Evolutionary conservation across 2,888 invertebrate genomes (phyloP).

Genomic region (Chromoteleia sp.): DNA sequence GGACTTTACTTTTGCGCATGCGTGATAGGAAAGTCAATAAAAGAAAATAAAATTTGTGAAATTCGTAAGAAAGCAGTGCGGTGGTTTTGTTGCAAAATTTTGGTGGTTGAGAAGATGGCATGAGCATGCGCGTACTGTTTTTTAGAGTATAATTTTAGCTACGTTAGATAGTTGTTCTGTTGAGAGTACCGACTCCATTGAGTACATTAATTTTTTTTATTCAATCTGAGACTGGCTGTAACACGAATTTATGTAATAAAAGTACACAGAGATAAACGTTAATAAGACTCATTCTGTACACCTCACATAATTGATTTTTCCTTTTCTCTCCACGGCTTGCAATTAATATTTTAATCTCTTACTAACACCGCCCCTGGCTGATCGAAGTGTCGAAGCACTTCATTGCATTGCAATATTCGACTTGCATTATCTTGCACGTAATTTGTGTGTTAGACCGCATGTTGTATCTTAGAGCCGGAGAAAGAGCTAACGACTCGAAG

Average conservation of each 20-base stretch:
- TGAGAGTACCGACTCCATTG: constrained; percentile 13
- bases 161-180: constrained; percentile 8
- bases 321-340: constrained; percentile 80
- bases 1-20: too few relatives aligned
- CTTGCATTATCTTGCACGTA: constrained; percentile 39
- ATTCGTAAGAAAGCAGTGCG: constrained; percentile 3
- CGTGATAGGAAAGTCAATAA: too few relatives aligned
- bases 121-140: constrained; percentile 40
- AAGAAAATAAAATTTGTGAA: constrained; percentile 2
- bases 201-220: constrained; percentile 50
- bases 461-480: not conserved
- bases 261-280: constrained; percentile 70
- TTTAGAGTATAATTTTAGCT: constrained; percentile 26
- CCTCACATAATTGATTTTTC: constrained; percentile 73
- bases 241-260: constrained; percentile 78
- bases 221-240: constrained; percentile 66
- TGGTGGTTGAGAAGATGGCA: constrained; percentile 23
- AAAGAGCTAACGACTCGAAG: too few relatives aligned
- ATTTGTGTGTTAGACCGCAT: constrained; percentile 8
- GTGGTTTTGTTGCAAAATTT: not conserved
- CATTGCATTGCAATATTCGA: constrained; percentile 25
- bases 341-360: constrained; percentile 80
- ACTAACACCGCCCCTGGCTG: too few relatives aligned
- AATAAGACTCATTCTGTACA: constrained; percentile 76
- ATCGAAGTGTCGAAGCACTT: constrained; percentile 13